Base-by-base conservation (phyloP, 1,140 invertebrate species). In the Drosophila oshimai region DNA sequence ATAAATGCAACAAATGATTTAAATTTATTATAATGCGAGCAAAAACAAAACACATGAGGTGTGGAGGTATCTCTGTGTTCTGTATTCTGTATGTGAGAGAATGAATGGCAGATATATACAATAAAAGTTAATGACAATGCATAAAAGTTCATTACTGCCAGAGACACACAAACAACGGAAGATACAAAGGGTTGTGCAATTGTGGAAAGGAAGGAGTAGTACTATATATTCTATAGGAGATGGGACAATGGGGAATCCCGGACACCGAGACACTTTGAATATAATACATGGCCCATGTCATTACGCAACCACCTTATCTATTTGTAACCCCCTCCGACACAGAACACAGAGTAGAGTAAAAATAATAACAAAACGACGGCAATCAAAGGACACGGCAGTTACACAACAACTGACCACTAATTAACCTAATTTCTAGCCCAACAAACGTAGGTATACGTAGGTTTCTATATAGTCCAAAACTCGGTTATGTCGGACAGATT, bases 1-100 rank as follows among this genome's bases (percentile, higher is more conserved):
- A 84, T 84, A 84, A 84, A 84, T 86, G 80, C 80, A 87, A 87
- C 80, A 84, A 87, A 84, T 84, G 80, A 84, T 84, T 84, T 84
- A 84, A 87, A 84, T 84, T 87, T 84, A 84, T 87, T 84, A 84
- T 87, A 84, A 80, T 80, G 71, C 62, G 64, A 67, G 75, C 60
- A 67, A 71, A 55, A 58, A 54, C 39, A 41, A 41, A 37, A 57
- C 53, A 57, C 31, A 46, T 26, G 9, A 24, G 1, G 22, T 6
- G 13, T 2, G n/a, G 1, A 50, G 20, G 37, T 47, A 24, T n/a
- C n/a, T n/a, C n/a, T 53, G 2, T n/a, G 3, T 9, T 7, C 7
- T 41, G 12, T 26, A 6, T 34, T 24, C 5, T 29, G 26, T 7
- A 5, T 26, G 20, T 17, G 42, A 1, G 17, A 15, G 46, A 28